Percentiles rank a stretch among this genome's conserved stretches.
Evolutionary conservation across 2,888 invertebrate genomes (phyloP).

Genomic region (Heliconius sara): DNA sequence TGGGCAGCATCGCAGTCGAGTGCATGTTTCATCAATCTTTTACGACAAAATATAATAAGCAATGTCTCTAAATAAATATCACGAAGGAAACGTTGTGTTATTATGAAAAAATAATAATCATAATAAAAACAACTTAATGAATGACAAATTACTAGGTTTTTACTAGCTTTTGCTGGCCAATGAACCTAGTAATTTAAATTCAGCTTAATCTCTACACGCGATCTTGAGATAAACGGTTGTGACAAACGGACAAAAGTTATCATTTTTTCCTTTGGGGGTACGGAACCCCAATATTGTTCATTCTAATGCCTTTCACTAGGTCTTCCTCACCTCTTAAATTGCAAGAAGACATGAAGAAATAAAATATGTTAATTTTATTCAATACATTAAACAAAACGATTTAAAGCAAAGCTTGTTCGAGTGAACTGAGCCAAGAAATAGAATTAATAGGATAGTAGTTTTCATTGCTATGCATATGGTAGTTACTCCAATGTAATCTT

Average conservation of each 20-base stretch:
- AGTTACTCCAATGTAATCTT: slow-evolving; percentile 64
- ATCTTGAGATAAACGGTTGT: neutral
- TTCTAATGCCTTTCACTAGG: neutral
- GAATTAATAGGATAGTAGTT: slow-evolving; percentile 37
- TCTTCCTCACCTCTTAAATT: neutral
- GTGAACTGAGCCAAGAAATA: slow-evolving; percentile 7
- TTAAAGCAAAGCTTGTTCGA: neutral
- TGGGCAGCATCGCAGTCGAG: too few relatives aligned
- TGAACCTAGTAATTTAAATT: too few relatives aligned
- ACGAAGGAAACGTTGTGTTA: too few relatives aligned
- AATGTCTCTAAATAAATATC: neutral
- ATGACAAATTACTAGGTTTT: too few relatives aligned
- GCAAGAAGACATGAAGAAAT: neutral
- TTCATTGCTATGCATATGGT: slow-evolving; percentile 53
- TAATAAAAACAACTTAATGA: too few relatives aligned
- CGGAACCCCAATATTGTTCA: too few relatives aligned
- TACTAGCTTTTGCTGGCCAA: too few relatives aligned
- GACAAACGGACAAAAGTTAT: neutral
- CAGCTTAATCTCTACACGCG: too few relatives aligned
- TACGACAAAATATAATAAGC: neutral
- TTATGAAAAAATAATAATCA: too few relatives aligned
- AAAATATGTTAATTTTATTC: slow-evolving; percentile 1
- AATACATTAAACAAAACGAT: slow-evolving; percentile 1
- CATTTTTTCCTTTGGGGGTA: too few relatives aligned
- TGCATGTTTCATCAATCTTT: too few relatives aligned